Evolutionary conservation across 53 echinoderm and acorn worm species (phyloP).

Genomic region (Mesocentrotus franciscanus): DNA sequence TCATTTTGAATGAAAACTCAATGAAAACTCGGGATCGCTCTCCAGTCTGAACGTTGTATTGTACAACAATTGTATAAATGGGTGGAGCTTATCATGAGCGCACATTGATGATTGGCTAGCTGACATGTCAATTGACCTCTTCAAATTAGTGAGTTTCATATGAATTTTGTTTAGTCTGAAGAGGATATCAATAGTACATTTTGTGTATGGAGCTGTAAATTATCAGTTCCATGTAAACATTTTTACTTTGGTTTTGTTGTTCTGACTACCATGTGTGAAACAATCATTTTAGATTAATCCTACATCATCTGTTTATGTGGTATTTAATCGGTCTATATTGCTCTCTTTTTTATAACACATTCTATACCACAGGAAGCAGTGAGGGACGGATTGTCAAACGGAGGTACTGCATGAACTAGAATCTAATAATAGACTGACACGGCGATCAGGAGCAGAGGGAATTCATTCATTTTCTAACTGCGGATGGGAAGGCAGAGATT

Average conservation of each 20-base stretch:
- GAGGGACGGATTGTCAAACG: neutral
- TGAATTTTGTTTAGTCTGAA: too few species aligned
- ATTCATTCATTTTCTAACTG: neutral
- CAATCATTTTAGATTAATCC: neutral
- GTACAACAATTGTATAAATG: too few species aligned
- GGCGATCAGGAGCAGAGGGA: neutral
- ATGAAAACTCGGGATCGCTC: too few species aligned
- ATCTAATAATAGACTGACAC: neutral
- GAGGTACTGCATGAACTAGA: neutral
- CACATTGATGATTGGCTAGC: too few species aligned
- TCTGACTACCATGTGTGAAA: neutral
- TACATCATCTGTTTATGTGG: neutral
- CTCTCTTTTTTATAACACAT: neutral
- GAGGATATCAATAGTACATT: neutral
- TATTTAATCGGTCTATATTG: neutral
- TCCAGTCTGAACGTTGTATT: too few species aligned
- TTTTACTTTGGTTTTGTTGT: neutral
- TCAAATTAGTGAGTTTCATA: too few species aligned
- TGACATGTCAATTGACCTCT: too few species aligned
- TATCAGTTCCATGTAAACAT: neutral
- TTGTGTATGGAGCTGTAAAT: neutral
- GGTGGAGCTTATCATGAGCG: too few species aligned
- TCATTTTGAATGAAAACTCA: too few species aligned
- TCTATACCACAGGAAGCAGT: neutral
- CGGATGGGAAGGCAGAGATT: neutral